A percentile compares a stretch with the other conserved stretches of the same genome.
phyloP scores from a whole-genome alignment of 2,888 invertebrate genomes.

The Brachynemurus nebulosus region DNA sequence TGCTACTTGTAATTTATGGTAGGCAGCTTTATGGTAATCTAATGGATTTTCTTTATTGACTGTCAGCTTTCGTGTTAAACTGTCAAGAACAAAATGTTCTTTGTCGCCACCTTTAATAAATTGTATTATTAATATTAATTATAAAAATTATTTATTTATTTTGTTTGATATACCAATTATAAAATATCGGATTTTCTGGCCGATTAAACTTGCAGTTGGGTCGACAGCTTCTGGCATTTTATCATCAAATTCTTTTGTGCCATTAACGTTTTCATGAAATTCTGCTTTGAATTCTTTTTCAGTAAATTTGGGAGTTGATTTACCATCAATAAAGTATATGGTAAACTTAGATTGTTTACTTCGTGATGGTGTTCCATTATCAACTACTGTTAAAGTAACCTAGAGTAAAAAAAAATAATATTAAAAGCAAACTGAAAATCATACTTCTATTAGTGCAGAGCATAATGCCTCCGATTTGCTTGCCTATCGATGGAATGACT shows the following conservation, averaged over 20 bases:
- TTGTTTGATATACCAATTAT: too few relatives aligned
- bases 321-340: constrained; percentile 35
- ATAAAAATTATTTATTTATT: too few relatives aligned
- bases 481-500: too few relatives aligned
- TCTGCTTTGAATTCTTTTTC: constrained; percentile 22
- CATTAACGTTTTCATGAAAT: constrained; percentile 29
- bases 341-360: constrained; percentile 21
- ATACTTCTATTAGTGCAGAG: too few relatives aligned
- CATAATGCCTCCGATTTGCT: too few relatives aligned
- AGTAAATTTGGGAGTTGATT: constrained; percentile 33
- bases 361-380: constrained; percentile 33
- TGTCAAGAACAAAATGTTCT: background rate
- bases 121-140: too few relatives aligned
- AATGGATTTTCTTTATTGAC: constrained; percentile 22
- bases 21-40: constrained; percentile 32
- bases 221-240: too few relatives aligned
- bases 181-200: too few relatives aligned
- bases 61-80: background rate
- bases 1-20: constrained; percentile 32
- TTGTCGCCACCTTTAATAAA: background rate
- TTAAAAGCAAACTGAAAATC: too few relatives aligned
- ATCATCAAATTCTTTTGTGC: background rate
- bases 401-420: too few relatives aligned
- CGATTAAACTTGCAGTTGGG: too few relatives aligned
- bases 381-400: constrained; percentile 36